Evolutionary conservation across 2,797 vertebrate genomes (phyloP).

Genomic region (Lithobates pipiens): DNA sequence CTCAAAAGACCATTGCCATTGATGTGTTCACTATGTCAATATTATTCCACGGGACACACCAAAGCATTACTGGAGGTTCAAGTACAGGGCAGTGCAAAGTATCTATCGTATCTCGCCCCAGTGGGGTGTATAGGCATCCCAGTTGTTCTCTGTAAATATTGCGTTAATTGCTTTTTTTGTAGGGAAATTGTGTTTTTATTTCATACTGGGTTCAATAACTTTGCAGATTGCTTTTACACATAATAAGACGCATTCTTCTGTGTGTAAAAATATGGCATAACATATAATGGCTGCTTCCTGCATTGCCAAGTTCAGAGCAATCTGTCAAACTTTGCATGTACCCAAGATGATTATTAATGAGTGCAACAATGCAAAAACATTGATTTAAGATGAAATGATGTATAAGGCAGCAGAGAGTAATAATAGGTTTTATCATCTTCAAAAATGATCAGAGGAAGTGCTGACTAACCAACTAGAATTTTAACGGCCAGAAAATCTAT

Average conservation of each 20-base stretch:
- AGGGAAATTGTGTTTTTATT: conserved; percentile 61
- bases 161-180: conserved; percentile 64
- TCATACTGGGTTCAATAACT: conserved; percentile 64
- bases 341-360: conserved; percentile 25
- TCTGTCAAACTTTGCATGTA: background rate
- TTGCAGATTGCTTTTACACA: conserved; percentile 17
- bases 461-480: too few relatives aligned
- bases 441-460: too few relatives aligned
- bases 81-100: conserved; percentile 76
- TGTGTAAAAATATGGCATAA: conserved; percentile 3
- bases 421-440: too few relatives aligned
- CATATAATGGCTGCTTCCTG: conserved; percentile 14
- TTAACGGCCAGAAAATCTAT: too few relatives aligned
- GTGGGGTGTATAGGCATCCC: conserved; percentile 70
- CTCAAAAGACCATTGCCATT: conserved; percentile 84
- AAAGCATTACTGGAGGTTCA: conserved; percentile 79
- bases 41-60: conserved; percentile 81
- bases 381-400: background rate
- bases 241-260: conserved; percentile 32
- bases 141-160: conserved; percentile 66
- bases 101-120: conserved; percentile 70
- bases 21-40: conserved; percentile 82
- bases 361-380: conserved; percentile 21
- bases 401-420: too few relatives aligned
- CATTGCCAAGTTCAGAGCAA: background rate